These are phyloP conservation scores for Poecile atricapillus DNA, from an alignment of 2,113 vertebrate species.

Conservation along the genomic window DNA sequence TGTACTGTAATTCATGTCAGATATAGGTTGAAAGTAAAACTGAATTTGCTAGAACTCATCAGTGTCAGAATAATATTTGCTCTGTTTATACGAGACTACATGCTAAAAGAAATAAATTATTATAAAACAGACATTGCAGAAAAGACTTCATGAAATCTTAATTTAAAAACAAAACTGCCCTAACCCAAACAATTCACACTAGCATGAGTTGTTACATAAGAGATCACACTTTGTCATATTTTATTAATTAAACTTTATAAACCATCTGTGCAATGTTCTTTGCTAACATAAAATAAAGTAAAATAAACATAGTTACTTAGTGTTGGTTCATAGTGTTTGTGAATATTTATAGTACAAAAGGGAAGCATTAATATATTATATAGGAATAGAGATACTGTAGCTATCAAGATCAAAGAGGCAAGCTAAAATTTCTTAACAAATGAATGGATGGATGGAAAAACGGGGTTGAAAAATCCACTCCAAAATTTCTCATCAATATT, in stretches of 20 bases:
- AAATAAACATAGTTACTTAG: not conserved
- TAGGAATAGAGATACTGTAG: not conserved
- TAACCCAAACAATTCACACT: not conserved
- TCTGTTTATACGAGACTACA: not conserved
- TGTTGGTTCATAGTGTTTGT: not conserved
- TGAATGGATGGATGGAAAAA: not conserved
- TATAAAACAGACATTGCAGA: not conserved
- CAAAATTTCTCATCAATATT: not conserved
- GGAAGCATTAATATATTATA: not conserved
- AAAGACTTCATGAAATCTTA: not conserved
- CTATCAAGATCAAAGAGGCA: not conserved
- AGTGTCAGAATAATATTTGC: not conserved
- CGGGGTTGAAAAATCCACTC: not conserved
- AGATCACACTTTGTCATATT: constrained; percentile 4
- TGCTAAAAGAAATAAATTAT: not conserved
- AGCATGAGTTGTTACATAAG: not conserved
- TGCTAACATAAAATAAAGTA: not conserved
- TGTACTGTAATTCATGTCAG: not conserved
- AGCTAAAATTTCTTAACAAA: not conserved
- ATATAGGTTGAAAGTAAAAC: not conserved
- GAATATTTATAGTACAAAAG: not conserved
- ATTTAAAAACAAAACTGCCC: not conserved
- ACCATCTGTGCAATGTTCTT: constrained; percentile 39
- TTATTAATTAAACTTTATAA: constrained; percentile 47
- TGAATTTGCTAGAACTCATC: not conserved